Evolutionary conservation across 2,113 vertebrate species (phyloP).

Genomic region (Vulpes vulpes): DNA sequence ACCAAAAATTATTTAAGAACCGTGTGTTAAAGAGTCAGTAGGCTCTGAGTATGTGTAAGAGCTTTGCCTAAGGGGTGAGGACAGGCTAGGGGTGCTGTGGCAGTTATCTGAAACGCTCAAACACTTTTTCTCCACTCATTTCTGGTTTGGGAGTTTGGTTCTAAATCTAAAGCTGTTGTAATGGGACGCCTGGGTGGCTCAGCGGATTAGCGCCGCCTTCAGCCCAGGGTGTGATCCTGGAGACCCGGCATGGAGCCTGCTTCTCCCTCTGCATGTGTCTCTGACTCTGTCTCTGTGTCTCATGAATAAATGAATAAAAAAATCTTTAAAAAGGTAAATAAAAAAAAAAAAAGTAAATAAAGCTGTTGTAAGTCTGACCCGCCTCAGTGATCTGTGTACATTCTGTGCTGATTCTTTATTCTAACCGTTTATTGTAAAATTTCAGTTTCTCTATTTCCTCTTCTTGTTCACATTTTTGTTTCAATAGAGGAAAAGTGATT

Average conservation of each 20-base stretch:
- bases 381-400: neutral
- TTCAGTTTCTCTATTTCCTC: neutral
- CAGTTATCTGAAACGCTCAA: neutral
- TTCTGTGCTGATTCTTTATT: neutral
- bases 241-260: no score
- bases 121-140: neutral
- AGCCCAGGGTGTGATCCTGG: no score
- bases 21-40: neutral
- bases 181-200: neutral
- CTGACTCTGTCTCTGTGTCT: no score
- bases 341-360: neutral
- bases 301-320: no score
- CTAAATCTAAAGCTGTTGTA: neutral
- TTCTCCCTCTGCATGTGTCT: no score
- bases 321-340: neutral
- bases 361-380: neutral
- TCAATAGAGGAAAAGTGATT: neutral
- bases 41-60: neutral
- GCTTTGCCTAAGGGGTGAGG: neutral
- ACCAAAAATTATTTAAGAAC: neutral
- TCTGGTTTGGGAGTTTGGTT: constrained; percentile 7
- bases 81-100: neutral
- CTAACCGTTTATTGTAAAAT: constrained; percentile 2
- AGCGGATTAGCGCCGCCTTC: no score
- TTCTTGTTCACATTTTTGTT: constrained; percentile 21